Base-by-base conservation (phyloP, 1,140 invertebrate genomes). In the Trichogramma pretiosum region DNA sequence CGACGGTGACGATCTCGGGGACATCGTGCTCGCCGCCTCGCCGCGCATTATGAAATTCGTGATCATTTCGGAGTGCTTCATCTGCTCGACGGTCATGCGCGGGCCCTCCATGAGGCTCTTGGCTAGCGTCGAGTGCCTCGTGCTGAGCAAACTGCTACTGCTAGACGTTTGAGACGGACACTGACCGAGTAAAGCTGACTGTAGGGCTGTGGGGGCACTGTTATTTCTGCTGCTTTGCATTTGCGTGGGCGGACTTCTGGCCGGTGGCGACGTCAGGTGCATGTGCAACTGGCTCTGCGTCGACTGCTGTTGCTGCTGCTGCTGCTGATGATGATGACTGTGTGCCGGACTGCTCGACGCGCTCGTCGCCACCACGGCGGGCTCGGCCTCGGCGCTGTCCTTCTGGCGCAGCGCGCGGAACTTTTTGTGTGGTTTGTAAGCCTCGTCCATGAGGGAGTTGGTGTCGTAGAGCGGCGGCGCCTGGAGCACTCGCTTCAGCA, bases 361-460 rank as follows among this genome's bases (percentile, higher is more conserved):
- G n/a, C n/a, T n/a, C n/a, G n/a, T n/a, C 23, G 72, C 72, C 8
- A 68, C 58, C 21, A 70, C 62, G 4, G 70, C 71, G 1, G 79
- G 75, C 55, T 88, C 85, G 0, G 84, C 83, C 55, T 85, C 84
- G 21, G 85, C 83, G 4, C 80, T 83, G 55, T 87, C 85, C 54
- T 86, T 84, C 56, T 84, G 80, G 5, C 87, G 72, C 57, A 87
- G 67, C 0, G 86, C 85, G 3, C 90, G 78, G 77, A 94, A 93
- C 65, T 94, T 94, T 67, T 94, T 94, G 74, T 94, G 91, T 35
- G 89, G 89, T 60, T 92, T 89, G 73, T 93, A 93, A 1, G 89
- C 89, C 68, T 93, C 89, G 63, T 93, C 89, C 89, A 93, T 93
- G 30, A 93, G 67, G 1, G 86, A 85, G 59, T 88, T 88, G 33